Evolutionary conservation across 2,888 invertebrate species (phyloP), one percentile per base, ranked within the genome.

Genomic region (Macrophya annulata): DNA sequence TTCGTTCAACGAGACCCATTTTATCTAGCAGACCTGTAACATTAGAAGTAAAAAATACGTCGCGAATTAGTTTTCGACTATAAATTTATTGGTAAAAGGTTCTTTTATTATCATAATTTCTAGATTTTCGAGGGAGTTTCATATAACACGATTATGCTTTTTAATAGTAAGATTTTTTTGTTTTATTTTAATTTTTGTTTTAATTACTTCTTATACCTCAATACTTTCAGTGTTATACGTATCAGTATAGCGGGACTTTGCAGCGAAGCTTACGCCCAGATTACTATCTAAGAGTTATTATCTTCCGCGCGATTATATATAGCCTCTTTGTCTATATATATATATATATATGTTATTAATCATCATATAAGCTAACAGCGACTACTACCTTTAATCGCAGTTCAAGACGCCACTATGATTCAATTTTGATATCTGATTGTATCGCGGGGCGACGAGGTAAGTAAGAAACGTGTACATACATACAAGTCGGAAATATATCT

Each of bases 1-100:
- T 91, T 83, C 91, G 89, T 86, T 93, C 93, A 8, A 92, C 92
- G 79, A 93, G 88, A 88, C 93, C 93, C 93, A 93, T 93, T 88
- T 90, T 90, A 77, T 55, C 55, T 15, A 83, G 86, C n/a, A 71
- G 85, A 88, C 87, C 89, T 90, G 87, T 9, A 87, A 86, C 59
- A 55, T 85, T 6, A 85, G 87, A 85, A 84, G 82, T 74, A 71
- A 84, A 1, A 37, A 74, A 15, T 62, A 25, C 12, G 21, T 62
- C 10, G 25, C 25, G 10, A 25, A 62, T 62, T 62, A 25, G 25
- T 62, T 62, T 68, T 25, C 48, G 65, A 12, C 21, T 31, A 31
- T 17, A n/a, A 51, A 51, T n/a, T 6, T 6, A 17, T 51, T 17
- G 51, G 4, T 6, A 51, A n/a, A 51, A 48, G 4, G 17, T 4